Percentiles rank a stretch among this genome's conserved stretches.
phyloP scores from a whole-genome alignment of 1,140 invertebrate species.

The Antheraea pernyi region DNA sequence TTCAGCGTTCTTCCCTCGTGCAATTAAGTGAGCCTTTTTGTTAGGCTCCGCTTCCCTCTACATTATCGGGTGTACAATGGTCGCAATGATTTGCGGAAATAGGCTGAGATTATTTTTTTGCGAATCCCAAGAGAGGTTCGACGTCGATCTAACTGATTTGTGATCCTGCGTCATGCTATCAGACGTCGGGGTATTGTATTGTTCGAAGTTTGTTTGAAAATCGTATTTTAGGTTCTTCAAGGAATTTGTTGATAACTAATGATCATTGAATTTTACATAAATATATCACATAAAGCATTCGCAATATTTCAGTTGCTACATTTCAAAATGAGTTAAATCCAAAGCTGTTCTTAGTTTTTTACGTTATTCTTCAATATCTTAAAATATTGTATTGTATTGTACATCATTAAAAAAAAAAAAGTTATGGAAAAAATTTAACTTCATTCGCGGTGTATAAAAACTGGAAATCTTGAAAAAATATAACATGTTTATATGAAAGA shows the following conservation, averaged over 20 bases:
- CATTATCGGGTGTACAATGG: constrained; percentile 73
- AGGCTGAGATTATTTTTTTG: constrained; percentile 63
- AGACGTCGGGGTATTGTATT: constrained; percentile 40
- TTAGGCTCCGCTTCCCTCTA: constrained; percentile 57
- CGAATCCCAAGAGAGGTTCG: constrained; percentile 31
- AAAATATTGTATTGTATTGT: too few relatives aligned
- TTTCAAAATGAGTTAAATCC: too few relatives aligned
- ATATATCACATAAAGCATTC: too few relatives aligned
- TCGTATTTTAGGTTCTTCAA: neutral
- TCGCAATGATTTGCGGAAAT: constrained; percentile 71
- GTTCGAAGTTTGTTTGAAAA: constrained; percentile 20
- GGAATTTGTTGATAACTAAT: constrained; percentile 31
- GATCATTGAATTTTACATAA: constrained; percentile 33
- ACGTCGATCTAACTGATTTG: constrained; percentile 53
- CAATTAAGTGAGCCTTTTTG: constrained; percentile 76
- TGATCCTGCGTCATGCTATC: constrained; percentile 55
- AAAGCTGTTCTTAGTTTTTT: too few relatives aligned
- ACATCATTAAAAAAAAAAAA: too few relatives aligned
- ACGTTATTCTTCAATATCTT: too few relatives aligned
- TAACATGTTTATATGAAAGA: too few relatives aligned
- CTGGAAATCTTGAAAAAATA: too few relatives aligned
- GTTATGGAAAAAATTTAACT: too few relatives aligned
- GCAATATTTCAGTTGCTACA: too few relatives aligned
- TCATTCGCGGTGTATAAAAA: too few relatives aligned
- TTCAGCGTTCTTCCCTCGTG: constrained; percentile 63